These are phyloP conservation scores for Drosophila insularis DNA, from an alignment of 1,140 invertebrate species.

Conservation along the genomic window DNA sequence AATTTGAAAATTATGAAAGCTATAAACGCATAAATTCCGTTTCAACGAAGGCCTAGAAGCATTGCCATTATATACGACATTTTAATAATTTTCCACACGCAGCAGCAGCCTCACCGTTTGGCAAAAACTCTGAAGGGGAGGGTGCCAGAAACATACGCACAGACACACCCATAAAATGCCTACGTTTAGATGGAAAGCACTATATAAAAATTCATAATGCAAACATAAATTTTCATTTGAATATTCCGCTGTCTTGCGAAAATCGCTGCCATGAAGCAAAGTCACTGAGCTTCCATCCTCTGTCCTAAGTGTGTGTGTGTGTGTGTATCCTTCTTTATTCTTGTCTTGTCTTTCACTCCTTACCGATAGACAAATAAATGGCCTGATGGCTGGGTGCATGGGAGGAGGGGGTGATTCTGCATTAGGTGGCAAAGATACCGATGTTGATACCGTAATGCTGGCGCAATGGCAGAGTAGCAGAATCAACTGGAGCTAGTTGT, in stretches of 20 bases:
- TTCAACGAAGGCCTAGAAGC: constrained; percentile 43
- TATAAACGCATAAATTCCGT: constrained; percentile 77
- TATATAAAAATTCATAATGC: constrained; percentile 82
- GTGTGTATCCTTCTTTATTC: background rate
- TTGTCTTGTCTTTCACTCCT: constrained; percentile 40
- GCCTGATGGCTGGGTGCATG: constrained; percentile 11
- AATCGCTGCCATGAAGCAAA: constrained; percentile 51
- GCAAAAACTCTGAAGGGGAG: constrained; percentile 7
- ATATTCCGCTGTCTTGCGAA: constrained; percentile 79
- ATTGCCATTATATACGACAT: constrained; percentile 78
- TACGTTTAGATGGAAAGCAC: constrained; percentile 63
- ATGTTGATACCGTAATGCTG: constrained; percentile 44
- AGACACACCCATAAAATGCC: constrained; percentile 71
- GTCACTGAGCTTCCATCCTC: constrained; percentile 7
- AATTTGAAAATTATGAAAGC: constrained; percentile 79
- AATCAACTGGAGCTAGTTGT: constrained; percentile 34
- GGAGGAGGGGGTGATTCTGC: constrained; percentile 31
- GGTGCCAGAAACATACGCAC: constrained; percentile 4
- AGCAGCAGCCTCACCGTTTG: constrained; percentile 38
- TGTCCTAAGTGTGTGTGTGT: background rate
- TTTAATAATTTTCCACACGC: constrained; percentile 81
- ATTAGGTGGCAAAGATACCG: constrained; percentile 47
- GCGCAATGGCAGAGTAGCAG: background rate
- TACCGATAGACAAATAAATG: constrained; percentile 66
- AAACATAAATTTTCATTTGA: constrained; percentile 83